Conservation (phyloP, 2,888 invertebrate species). For the Cryptocheilus praepositus region DNA sequence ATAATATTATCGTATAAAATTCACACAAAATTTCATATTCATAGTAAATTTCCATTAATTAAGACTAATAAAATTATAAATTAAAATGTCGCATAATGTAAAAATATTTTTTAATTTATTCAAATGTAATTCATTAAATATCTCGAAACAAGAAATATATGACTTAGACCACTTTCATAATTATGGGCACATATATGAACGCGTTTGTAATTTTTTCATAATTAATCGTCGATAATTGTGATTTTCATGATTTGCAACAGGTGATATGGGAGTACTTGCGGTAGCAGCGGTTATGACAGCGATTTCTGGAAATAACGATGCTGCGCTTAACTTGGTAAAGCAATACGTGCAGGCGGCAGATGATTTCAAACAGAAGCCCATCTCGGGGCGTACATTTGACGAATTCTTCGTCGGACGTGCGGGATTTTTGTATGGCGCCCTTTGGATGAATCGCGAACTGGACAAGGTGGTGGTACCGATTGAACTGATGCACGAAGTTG, state of each 20-base stretch:
- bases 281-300: conserved; percentile 81
- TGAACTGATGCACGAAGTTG: conserved; percentile 79
- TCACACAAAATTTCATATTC: too few relatives aligned
- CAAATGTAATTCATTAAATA: too few relatives aligned
- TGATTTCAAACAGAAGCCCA: conserved; percentile 77
- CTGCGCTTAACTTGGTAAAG: conserved; percentile 65
- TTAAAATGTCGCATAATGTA: too few relatives aligned
- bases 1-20: too few relatives aligned
- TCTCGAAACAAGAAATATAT: too few relatives aligned
- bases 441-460: conserved; percentile 82
- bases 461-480: conserved; percentile 75
- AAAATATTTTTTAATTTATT: too few relatives aligned
- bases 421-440: conserved; percentile 86
- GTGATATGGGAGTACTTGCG: conserved; percentile 86
- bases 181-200: too few relatives aligned
- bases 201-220: too few relatives aligned
- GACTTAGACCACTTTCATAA: too few relatives aligned
- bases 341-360: conserved; percentile 73
- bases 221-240: too few relatives aligned
- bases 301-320: conserved; percentile 75
- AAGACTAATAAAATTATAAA: too few relatives aligned
- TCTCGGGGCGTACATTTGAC: conserved; percentile 84
- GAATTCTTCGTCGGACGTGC: conserved; percentile 91
- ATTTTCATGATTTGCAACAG: conserved; percentile 67
- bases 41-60: too few relatives aligned